A percentile compares a stretch with the other conserved stretches of the same genome.
Conservation (phyloP, 2,888 invertebrate genomes). For the Papilio protenor region DNA sequence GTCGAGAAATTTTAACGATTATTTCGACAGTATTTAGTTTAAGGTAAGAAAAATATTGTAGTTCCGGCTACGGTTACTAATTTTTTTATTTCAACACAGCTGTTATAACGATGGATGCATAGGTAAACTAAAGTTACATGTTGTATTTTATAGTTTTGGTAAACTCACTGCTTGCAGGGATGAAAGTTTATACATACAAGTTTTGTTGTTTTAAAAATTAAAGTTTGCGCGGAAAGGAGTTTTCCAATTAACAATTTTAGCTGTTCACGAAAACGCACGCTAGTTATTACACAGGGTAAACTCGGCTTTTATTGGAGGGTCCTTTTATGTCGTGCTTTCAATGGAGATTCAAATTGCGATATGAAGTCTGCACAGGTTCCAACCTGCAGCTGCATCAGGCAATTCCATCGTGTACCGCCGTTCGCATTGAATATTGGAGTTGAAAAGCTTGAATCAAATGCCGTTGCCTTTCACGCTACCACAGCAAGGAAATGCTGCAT, state of each 20-base stretch:
- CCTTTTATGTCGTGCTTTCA: slow-evolving; percentile 11
- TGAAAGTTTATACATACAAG: not conserved
- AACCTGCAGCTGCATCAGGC: not conserved
- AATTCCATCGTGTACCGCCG: not conserved
- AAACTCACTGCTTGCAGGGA: no score
- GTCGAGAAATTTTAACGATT: not conserved
- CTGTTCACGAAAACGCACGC: not conserved
- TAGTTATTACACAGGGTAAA: not conserved
- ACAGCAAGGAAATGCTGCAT: slow-evolving; percentile 1
- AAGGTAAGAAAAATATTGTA: not conserved
- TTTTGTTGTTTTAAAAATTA: not conserved
- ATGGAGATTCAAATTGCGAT: slow-evolving; percentile 27
- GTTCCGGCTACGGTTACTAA: not conserved
- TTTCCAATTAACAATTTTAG: not conserved
- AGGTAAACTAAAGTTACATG: no score
- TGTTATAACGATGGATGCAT: no score
- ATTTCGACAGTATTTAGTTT: not conserved
- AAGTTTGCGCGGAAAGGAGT: not conserved
- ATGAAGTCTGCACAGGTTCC: slow-evolving; percentile 9
- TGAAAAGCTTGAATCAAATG: slow-evolving; percentile 8
- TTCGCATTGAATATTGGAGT: slow-evolving; percentile 21
- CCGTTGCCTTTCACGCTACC: not conserved
- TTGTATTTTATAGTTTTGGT: not conserved
- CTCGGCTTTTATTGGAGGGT: not conserved
- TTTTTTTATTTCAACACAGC: not conserved